Evolutionary conservation across 1,140 invertebrate species (phyloP), one percentile per base, ranked within the genome.

Genomic region (Hirudo medicinalis): DNA sequence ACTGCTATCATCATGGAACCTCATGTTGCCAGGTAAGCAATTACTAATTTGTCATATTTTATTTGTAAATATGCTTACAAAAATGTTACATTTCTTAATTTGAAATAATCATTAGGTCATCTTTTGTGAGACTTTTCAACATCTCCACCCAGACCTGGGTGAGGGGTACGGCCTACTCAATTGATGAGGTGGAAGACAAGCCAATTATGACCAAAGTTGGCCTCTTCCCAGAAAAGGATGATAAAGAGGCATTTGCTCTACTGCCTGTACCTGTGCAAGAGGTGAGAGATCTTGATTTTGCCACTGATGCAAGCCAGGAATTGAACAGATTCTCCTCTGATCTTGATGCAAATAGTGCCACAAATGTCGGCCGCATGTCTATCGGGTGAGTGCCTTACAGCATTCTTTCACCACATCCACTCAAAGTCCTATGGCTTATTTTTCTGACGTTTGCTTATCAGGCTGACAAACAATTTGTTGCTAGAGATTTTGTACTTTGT

Each of bases 271-370:
- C 80, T 9, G 77, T 78, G 20, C 76, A 78, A 70, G 82, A 83
- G 75, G 57, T 63, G 0, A 86, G 97, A 67, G 96, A 99, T 84
- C 83, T 99, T 72, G 97, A 99, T 84, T 99, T 99, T 84, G 97
- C 95, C 2, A 99, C 99, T 84, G 97, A 99, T 84, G 94, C 96
- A 1, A 97, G 93, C 80, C 94, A 95, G 84, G 90, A 96, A 60
- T 83, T 97, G 20, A 90, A 88, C 25, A 86, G 87, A 36, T 89
- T 94, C 75, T 92, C 89, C 68, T 82, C 85, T 22, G 93, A 92
- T 80, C 83, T 96, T 72, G 90, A 93, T 78, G 86, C 88, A 96
- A 71, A 92, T 91, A 71, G 89, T 90, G 76, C 94, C 94, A 80
- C 92, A 97, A 81, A 88, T 91, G 81, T 88, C 89, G 87, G 90